Evolutionary conservation across 2,888 invertebrate genomes (phyloP).

Genomic region (Melolontha melolontha): DNA sequence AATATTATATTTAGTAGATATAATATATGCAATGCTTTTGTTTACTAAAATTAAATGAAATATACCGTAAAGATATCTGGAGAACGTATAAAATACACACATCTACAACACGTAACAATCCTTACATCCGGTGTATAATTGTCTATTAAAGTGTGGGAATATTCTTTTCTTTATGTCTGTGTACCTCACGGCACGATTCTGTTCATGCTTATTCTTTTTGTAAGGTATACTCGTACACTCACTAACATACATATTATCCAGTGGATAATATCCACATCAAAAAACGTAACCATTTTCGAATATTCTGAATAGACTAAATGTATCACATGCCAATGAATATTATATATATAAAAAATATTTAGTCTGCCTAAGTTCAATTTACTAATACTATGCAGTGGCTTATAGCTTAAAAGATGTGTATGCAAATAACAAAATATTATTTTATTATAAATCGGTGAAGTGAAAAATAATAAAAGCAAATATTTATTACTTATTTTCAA

Average conservation of each 20-base stretch:
- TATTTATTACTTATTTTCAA: too few species aligned
- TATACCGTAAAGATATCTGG: constrained; percentile 36
- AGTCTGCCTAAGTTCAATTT: too few species aligned
- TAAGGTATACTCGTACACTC: background rate
- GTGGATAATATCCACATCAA: background rate
- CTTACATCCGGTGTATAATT: constrained; percentile 50
- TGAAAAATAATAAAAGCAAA: too few species aligned
- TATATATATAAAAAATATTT: too few species aligned
- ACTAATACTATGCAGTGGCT: too few species aligned
- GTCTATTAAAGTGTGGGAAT: constrained; percentile 49
- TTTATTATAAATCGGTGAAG: too few species aligned
- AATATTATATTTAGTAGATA: too few species aligned
- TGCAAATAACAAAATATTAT: too few species aligned
- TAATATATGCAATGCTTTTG: too few species aligned
- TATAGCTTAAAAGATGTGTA: too few species aligned
- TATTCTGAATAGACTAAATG: too few species aligned
- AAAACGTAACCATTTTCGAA: background rate
- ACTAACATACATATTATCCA: background rate
- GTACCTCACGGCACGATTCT: constrained; percentile 13
- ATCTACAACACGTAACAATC: constrained; percentile 43
- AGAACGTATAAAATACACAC: constrained; percentile 29
- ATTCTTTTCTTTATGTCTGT: constrained; percentile 35
- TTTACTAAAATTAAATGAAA: background rate
- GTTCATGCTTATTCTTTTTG: constrained; percentile 7
- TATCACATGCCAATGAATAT: too few species aligned